Evolutionary conservation across 64 coral and sea anemone genomes (phyloP).

Genomic region (Stichodactyla mertensii): DNA sequence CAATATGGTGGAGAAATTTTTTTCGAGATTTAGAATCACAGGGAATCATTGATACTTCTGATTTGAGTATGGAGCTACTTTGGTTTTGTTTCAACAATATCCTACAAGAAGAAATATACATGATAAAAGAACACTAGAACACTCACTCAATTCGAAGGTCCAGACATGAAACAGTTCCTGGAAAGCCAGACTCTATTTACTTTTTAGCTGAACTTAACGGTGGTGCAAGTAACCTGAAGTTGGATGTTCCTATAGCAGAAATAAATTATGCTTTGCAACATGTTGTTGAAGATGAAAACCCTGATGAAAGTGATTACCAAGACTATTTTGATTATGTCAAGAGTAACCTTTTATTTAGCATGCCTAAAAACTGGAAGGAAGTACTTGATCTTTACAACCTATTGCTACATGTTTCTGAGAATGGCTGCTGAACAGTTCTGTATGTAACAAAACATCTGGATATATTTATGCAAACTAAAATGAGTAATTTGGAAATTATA

Average conservation of each 20-base stretch:
- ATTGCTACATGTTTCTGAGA: too few species aligned
- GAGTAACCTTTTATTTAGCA: too few species aligned
- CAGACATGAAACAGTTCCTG: conserved; percentile 13
- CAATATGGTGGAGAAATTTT: conserved; percentile 22
- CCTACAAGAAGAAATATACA: conserved; percentile 17
- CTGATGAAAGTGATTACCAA: neutral
- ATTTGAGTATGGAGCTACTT: conserved; percentile 17
- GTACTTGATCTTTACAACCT: too few species aligned
- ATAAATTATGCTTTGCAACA: neutral
- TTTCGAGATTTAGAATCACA: conserved; percentile 23
- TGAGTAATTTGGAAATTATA: too few species aligned
- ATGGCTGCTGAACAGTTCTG: too few species aligned
- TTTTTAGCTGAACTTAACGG: conserved; percentile 17
- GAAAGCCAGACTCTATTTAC: conserved; percentile 21
- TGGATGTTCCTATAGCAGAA: too few species aligned
- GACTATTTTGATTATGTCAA: neutral
- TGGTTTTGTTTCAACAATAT: conserved; percentile 26
- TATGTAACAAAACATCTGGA: too few species aligned
- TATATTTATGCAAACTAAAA: too few species aligned
- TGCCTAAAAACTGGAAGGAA: too few species aligned
- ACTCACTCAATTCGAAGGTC: conserved; percentile 31
- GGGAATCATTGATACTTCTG: conserved; percentile 15
- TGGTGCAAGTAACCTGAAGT: too few species aligned
- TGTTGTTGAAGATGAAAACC: neutral
- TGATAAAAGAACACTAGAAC: conserved; percentile 31